Percentiles rank a stretch among this genome's conserved stretches.
phyloP scores from a whole-genome alignment of 2,113 vertebrate species.

The Madoqua kirkii region DNA sequence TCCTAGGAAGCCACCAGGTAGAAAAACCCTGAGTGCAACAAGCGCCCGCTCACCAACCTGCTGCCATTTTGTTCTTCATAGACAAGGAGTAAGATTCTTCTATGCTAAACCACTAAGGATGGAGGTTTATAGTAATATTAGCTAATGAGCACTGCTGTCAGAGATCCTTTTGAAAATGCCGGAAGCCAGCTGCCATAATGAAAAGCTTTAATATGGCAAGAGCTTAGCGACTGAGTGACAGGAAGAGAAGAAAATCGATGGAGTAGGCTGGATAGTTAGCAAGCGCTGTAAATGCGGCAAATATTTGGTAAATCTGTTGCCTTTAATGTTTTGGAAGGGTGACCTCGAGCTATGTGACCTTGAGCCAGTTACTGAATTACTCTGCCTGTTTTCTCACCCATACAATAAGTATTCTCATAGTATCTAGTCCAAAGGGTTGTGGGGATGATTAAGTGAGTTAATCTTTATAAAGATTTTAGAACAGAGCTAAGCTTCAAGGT shows the following conservation, averaged over 20 bases:
- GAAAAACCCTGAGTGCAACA: background rate
- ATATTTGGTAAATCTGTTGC: too few relatives aligned
- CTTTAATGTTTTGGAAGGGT: background rate
- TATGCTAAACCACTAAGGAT: background rate
- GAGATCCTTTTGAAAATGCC: background rate
- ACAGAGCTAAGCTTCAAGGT: background rate
- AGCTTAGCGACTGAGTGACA: background rate
- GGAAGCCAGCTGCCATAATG: too few relatives aligned
- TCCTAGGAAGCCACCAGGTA: background rate
- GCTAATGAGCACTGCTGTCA: background rate
- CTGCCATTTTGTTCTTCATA: background rate
- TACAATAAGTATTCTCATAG: background rate
- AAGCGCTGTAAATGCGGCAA: background rate
- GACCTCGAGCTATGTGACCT: background rate
- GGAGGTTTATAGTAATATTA: too few relatives aligned
- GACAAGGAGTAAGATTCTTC: background rate
- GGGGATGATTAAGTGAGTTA: background rate
- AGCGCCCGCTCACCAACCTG: rapidly evolving
- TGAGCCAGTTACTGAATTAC: background rate
- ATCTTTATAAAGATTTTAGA: background rate
- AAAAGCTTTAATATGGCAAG: background rate
- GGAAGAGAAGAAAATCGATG: background rate
- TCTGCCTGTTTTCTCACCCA: background rate
- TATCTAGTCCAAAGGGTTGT: background rate
- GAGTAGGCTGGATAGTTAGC: background rate